Evolutionary conservation across 2,888 invertebrate genomes (phyloP).

Genomic region (Eupeodes luniger): DNA sequence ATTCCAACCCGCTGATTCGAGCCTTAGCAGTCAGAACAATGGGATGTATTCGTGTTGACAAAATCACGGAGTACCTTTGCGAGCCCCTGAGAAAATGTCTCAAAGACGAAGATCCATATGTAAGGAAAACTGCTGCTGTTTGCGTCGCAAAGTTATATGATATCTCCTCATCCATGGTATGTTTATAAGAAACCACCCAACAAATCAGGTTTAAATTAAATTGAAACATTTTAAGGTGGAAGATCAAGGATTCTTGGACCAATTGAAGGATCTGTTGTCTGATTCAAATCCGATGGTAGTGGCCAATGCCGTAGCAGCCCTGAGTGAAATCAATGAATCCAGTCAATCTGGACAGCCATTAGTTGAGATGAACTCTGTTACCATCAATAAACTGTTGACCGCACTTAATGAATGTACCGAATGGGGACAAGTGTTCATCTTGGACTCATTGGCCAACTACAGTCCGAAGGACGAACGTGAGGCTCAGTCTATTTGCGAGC

Average conservation of each 20-base stretch:
- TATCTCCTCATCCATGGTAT: constrained; percentile 91
- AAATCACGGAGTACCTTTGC: constrained; percentile 99
- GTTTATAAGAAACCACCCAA: constrained; percentile 64
- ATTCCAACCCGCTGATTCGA: constrained; percentile 99
- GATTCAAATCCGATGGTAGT: constrained; percentile 99
- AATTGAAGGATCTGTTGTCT: constrained; percentile 97
- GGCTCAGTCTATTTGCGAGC: constrained; percentile 98
- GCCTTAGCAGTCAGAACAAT: constrained; percentile 99
- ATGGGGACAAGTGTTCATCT: constrained; percentile 99
- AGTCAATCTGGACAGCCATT: constrained; percentile 97
- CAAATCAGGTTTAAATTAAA: not conserved
- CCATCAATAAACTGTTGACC: constrained; percentile 98
- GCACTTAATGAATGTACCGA: constrained; percentile 99
- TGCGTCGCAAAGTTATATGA: constrained; percentile 99
- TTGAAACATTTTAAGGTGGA: constrained; percentile 79
- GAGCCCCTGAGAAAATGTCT: constrained; percentile 97
- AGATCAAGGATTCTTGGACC: constrained; percentile 97
- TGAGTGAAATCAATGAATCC: constrained; percentile 99
- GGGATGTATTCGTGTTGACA: constrained; percentile 99
- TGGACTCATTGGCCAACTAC: constrained; percentile 98
- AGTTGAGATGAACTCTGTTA: constrained; percentile 97
- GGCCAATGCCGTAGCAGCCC: constrained; percentile 99
- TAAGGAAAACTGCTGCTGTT: constrained; percentile 99
- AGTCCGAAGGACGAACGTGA: constrained; percentile 98
- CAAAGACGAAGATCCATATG: constrained; percentile 98